Percentiles rank a stretch among this genome's conserved stretches.
These are phyloP conservation scores for Fragum whitleyi DNA, from an alignment of 2,888 invertebrate genomes.

Conservation along the genomic window DNA sequence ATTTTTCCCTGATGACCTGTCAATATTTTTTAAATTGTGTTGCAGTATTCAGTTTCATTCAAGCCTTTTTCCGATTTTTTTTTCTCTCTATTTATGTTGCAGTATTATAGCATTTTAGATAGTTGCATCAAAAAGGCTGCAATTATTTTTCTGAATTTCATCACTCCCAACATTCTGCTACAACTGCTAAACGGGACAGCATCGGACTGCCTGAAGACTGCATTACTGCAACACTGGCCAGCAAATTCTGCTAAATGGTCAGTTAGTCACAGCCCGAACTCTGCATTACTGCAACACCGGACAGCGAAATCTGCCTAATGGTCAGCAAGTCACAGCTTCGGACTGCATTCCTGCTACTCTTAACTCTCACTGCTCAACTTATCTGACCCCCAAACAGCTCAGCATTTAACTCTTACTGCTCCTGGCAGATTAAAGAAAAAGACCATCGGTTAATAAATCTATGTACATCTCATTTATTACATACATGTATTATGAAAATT, in stretches of 20 bases:
- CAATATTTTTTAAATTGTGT: too few species aligned
- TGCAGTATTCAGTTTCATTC: too few species aligned
- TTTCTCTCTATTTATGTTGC: too few species aligned
- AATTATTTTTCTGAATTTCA: too few species aligned
- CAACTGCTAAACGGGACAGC: constrained; percentile 47
- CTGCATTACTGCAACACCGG: constrained; percentile 43
- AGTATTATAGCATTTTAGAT: too few species aligned
- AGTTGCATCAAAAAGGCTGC: too few species aligned
- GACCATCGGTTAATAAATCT: constrained; percentile 30
- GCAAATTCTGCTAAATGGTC: constrained; percentile 21
- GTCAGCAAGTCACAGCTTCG: constrained; percentile 36
- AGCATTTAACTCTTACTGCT: constrained; percentile 59
- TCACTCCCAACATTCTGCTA: too few species aligned
- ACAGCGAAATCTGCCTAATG: constrained; percentile 21
- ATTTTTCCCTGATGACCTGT: too few species aligned
- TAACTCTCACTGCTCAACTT: constrained; percentile 34
- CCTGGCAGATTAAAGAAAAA: constrained; percentile 66
- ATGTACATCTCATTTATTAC: constrained; percentile 22
- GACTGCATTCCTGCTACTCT: constrained; percentile 52
- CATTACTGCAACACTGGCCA: constrained; percentile 40
- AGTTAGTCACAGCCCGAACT: constrained; percentile 36
- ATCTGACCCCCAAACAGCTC: constrained; percentile 48
- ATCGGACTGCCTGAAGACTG: constrained; percentile 53
- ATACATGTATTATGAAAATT: constrained; percentile 14
- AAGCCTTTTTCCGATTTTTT: too few species aligned